Evolutionary conservation across 2,888 invertebrate species (phyloP), one percentile per base, ranked within the genome.

Genomic region (Oscheius sp.): DNA sequence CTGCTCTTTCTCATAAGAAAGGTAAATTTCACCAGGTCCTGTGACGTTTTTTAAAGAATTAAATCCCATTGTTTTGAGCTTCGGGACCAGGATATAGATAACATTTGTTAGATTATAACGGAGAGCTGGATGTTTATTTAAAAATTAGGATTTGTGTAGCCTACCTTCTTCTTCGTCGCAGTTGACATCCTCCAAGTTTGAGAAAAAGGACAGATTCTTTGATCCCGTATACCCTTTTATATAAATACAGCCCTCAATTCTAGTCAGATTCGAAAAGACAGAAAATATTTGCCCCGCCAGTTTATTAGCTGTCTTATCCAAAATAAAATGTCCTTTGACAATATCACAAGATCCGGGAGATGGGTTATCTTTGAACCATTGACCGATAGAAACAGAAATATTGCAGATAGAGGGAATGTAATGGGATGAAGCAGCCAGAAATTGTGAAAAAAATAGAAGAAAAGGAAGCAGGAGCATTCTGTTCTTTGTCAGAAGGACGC

Each of bases 301-400:
- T 3, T 35, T 35, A 35, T 55, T 55, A 23, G 55, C 55, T 2
- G 23, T 23, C 25, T 16, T 13, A 23, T 55, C 55, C 23, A 55
- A 23, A 25, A 55, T 25, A 55, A 55, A 55, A 21, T 55, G 55
- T 7, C 55, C 55, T 23, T 25, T 55, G 55, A 55, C 23, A 2
- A 21, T 6, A 55, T 55, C 55, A 25, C 55, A 55, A 13, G 23
- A 5, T 23, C 21, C 25, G 18, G 9, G 13, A 16, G 21, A 16
- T 12, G 16, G 9, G 21, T 55, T 21, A 18, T 55, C 9, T 9
- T 35, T 9, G 3, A 35, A 35, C 35, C 35, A 35, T 9, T 3
- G 9, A 3, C 5, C 3, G 3, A 35, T 35, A 6, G 35, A 9
- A 35, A 35, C 35, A 35, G 35, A 35, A 9, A 35, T 9, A 9